phyloP scores from a whole-genome alignment of 2,113 vertebrate species.

The Hemichromis elongatus region DNA sequence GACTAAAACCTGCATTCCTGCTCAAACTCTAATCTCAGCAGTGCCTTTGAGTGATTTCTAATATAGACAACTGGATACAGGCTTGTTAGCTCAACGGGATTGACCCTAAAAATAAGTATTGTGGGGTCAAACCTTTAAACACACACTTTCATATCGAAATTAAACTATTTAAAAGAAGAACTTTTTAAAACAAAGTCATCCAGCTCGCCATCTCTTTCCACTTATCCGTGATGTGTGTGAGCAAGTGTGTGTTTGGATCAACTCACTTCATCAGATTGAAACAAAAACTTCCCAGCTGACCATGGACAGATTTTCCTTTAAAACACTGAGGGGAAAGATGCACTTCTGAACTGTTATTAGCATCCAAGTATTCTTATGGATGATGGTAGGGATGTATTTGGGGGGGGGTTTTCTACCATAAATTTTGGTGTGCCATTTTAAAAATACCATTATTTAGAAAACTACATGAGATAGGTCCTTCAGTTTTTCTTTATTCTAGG shows the following conservation, averaged over 20 bases:
- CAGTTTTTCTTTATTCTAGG: fast-evolving
- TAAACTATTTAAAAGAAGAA: neutral
- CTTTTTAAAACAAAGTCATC: neutral
- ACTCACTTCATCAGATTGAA: neutral
- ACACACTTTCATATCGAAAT: neutral
- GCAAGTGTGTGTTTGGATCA: fast-evolving
- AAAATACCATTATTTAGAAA: neutral
- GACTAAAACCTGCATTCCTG: fast-evolving
- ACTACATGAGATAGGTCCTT: neutral
- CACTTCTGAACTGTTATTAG: neutral
- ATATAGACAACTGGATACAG: neutral
- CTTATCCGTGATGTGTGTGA: neutral
- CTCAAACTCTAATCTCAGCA: neutral
- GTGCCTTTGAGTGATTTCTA: neutral
- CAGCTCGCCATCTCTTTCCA: neutral
- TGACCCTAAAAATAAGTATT: neutral
- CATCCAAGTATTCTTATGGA: neutral
- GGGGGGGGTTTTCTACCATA: no score
- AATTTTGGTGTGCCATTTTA: neutral
- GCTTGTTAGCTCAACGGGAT: neutral
- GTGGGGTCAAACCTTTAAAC: neutral
- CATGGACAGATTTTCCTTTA: neutral
- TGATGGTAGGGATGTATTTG: neutral
- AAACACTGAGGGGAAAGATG: neutral
- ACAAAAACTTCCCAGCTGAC: neutral